phyloP scores from a whole-genome alignment of 2,797 vertebrate genomes.

The Eidolon dupreanum region DNA sequence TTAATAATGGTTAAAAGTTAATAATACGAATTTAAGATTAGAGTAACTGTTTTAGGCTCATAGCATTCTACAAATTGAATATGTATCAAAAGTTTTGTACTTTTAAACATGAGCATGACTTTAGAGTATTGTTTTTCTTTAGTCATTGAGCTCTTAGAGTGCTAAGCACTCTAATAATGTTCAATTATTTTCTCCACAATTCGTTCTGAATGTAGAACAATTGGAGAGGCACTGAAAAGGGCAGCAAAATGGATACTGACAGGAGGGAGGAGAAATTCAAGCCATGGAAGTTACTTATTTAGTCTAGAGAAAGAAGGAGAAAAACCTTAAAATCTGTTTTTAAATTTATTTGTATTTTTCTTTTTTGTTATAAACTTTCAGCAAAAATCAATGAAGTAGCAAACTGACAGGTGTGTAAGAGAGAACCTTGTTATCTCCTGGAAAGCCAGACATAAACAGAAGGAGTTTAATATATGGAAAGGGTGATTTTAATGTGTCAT shows the following conservation, averaged over 20 bases:
- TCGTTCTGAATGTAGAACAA: not conserved
- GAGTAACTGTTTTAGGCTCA: constrained; percentile 44
- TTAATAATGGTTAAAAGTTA: constrained; percentile 31
- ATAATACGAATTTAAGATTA: constrained; percentile 36
- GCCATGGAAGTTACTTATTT: not conserved
- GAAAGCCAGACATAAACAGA: not conserved
- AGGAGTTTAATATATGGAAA: constrained; percentile 13
- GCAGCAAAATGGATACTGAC: not conserved
- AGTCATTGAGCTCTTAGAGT: not conserved
- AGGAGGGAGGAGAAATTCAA: not conserved
- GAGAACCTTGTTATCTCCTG: not conserved
- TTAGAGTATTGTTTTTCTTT: constrained; percentile 59
- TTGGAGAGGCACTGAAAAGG: not conserved
- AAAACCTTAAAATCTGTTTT: not conserved
- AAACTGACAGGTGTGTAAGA: not conserved
- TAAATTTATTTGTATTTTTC: constrained; percentile 4
- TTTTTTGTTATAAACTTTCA: not conserved
- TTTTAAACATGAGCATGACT: not conserved
- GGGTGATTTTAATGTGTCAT: not conserved
- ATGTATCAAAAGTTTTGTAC: not conserved
- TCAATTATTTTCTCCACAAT: not conserved
- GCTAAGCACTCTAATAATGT: not conserved
- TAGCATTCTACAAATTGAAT: constrained; percentile 34
- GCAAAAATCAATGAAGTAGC: not conserved
- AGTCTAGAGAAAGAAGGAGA: not conserved